Conservation (phyloP, 2,113 vertebrate genomes). For the Ceyx melanurus region DNA sequence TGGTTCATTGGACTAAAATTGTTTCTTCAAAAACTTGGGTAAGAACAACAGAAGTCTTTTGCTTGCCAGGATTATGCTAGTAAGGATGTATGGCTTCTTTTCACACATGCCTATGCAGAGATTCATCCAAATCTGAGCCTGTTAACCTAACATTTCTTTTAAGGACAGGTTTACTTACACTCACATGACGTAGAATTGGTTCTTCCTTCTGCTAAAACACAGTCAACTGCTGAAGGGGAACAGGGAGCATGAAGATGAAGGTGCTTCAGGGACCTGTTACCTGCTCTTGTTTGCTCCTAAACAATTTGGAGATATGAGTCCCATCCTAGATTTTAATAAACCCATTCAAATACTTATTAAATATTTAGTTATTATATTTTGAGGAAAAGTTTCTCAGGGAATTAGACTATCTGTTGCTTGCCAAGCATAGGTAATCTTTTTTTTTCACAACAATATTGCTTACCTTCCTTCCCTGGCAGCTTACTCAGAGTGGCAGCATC, state of each 20-base stretch:
- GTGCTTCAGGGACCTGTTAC: neutral
- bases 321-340: conserved; percentile 13
- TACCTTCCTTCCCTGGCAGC: neutral
- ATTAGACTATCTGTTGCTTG: neutral
- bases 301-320: neutral
- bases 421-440: neutral
- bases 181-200: neutral
- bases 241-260: neutral
- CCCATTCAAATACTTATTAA: neutral
- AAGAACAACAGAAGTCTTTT: neutral
- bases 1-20: neutral
- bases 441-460: neutral
- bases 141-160: neutral
- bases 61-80: neutral
- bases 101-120: neutral
- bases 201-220: neutral
- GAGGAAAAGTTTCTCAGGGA: neutral
- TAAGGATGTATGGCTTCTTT: neutral
- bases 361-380: neutral
- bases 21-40: neutral
- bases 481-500: neutral
- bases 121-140: neutral
- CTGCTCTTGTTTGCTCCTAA: neutral
- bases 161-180: neutral
- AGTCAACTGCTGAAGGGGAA: neutral